A percentile compares a stretch with the other conserved stretches of the same genome.
Conservation (phyloP, 2,797 vertebrate genomes). For the Sphaeramia orbicularis region DNA sequence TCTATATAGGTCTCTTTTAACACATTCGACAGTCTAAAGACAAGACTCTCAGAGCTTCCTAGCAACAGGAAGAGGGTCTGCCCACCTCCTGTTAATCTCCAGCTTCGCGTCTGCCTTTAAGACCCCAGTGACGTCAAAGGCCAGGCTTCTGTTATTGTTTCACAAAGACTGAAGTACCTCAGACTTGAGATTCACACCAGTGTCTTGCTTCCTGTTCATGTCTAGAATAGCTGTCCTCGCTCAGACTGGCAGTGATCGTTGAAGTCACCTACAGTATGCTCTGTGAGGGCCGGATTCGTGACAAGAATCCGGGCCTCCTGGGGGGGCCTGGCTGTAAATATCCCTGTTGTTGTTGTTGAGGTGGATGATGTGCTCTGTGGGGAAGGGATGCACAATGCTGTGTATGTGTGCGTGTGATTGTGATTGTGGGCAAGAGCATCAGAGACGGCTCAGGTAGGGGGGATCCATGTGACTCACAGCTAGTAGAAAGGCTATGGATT, state of each 20-base stretch:
- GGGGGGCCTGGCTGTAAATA: slow-evolving; percentile 67
- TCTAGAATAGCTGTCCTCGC: slow-evolving; percentile 57
- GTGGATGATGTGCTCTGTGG: slow-evolving; percentile 60
- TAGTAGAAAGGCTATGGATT: slow-evolving; percentile 46
- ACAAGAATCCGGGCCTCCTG: slow-evolving; percentile 60
- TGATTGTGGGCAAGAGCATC: slow-evolving; percentile 31
- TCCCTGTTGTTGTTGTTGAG: slow-evolving; percentile 42
- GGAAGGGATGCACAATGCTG: slow-evolving; percentile 44
- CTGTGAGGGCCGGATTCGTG: slow-evolving; percentile 51
- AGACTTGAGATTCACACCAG: slow-evolving; percentile 61
- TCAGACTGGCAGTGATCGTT: slow-evolving; percentile 37
- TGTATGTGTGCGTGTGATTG: slow-evolving; percentile 17
- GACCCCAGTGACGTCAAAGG: slow-evolving; percentile 72
- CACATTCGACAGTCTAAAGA: slow-evolving; percentile 56
- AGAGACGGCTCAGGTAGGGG: slow-evolving; percentile 52
- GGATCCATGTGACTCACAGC: slow-evolving; percentile 60
- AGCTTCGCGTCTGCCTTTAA: slow-evolving; percentile 58
- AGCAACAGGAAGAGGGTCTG: slow-evolving; percentile 68
- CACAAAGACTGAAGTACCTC: slow-evolving; percentile 53
- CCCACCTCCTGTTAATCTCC: slow-evolving; percentile 66
- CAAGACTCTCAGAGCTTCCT: slow-evolving; percentile 51
- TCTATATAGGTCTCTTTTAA: slow-evolving; percentile 45
- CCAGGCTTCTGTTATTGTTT: slow-evolving; percentile 63
- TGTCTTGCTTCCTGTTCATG: slow-evolving; percentile 61
- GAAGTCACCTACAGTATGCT: slow-evolving; percentile 62